Evolutionary conservation across 2,888 invertebrate genomes (phyloP).

Genomic region (Drosophila setosimentum): DNA sequence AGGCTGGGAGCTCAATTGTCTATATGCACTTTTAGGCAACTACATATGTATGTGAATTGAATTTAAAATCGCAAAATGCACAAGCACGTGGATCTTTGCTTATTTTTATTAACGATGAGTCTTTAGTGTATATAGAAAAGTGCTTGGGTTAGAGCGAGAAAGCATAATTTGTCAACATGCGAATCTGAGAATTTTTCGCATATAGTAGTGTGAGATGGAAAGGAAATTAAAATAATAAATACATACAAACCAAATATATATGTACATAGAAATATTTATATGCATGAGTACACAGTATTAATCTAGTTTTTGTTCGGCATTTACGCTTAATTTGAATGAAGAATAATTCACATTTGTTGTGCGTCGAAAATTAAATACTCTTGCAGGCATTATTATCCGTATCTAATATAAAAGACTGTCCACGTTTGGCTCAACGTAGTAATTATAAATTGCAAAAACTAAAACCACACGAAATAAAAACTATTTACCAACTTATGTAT

Average conservation of each 20-base stretch:
- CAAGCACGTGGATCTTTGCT: slow-evolving; percentile 18
- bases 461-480: too few relatives aligned
- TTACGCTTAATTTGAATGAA: not conserved
- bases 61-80: not conserved
- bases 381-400: not conserved
- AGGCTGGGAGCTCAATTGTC: not conserved
- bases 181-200: slow-evolving; percentile 15
- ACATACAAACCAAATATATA: not conserved
- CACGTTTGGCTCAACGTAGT: not conserved
- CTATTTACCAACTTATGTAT: not conserved
- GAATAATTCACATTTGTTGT: not conserved
- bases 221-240: not conserved
- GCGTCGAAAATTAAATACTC: not conserved
- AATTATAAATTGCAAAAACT: not conserved
- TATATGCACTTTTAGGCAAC: not conserved
- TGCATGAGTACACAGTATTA: not conserved
- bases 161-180: not conserved
- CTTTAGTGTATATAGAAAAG: not conserved
- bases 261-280: not conserved
- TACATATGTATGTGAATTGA: not conserved
- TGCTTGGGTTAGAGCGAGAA: slow-evolving; percentile 10
- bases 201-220: not conserved
- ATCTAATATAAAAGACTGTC: not conserved
- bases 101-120: slow-evolving; percentile 1
- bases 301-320: not conserved